Base-by-base conservation (phyloP, 2,888 invertebrate species). In the Caenorhabditis sp. region DNA sequence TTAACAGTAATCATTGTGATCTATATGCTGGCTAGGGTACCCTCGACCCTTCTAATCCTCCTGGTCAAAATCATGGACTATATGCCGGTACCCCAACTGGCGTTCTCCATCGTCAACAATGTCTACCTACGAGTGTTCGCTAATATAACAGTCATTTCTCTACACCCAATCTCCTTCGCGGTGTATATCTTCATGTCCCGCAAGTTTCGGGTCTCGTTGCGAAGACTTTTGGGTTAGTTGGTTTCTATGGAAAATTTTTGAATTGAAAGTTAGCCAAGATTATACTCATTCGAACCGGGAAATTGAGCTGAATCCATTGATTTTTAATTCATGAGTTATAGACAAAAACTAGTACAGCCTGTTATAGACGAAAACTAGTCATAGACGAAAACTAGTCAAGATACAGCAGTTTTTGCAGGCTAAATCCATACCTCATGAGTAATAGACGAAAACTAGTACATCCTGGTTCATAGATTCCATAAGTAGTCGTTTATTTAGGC, bases 161-260 rank as follows among this genome's bases (percentile, higher is more conserved):
- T 89, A 26, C 89, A 89, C 76, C 89, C 89, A 4, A 85, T 89
- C 44, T 86, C 89, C 6, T 88, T 89, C 64, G 89, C 86, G 1
- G 81, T 87, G 8, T 89, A 89, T 74, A 86, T 89, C 79, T 81
- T 89, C 51, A 89, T 89, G 89, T 86, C 86, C 7, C 79, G 86
- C 69, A 74, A 86, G 49, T 88, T 88, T 74, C 80, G 88, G 35
- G 84, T 87, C 5, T 82, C 85, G 2, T 56, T 88, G 44, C 73
- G 88, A 22, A 54, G 84, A 68, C 31, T 87, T 3, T 54, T 88
- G n/a, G 85, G 85, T 81, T 38, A 47, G 56, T 59, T n/a, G n/a
- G n/a, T n/a, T n/a, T n/a, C n/a, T n/a, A n/a, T n/a, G n/a, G 16
- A 16, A 16, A 16, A 31, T 28, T 51, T 51, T 51, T 19, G 5